phyloP scores from a whole-genome alignment of 2,113 vertebrate species.

The Polyodon spathula region DNA sequence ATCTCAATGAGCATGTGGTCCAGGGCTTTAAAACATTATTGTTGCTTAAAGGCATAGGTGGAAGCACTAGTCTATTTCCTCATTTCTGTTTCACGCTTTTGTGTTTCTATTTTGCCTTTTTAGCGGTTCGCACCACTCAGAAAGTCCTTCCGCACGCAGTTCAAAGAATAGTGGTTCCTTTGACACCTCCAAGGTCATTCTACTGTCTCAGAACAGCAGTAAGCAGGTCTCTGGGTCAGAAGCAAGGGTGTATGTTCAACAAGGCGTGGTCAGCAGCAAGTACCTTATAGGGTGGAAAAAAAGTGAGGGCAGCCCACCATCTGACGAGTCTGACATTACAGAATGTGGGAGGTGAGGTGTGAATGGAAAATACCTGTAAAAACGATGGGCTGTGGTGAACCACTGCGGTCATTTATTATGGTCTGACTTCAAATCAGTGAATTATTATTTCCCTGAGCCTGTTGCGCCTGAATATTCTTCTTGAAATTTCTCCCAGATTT shows the following conservation, averaged over 20 bases:
- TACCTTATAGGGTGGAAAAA: conserved; percentile 73
- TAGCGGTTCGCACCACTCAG: conserved; percentile 85
- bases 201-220: conserved; percentile 64
- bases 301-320: conserved; percentile 61
- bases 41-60: too few relatives aligned
- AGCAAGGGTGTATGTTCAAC: conserved; percentile 66
- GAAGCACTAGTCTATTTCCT: too few relatives aligned
- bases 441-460: too few relatives aligned
- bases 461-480: too few relatives aligned
- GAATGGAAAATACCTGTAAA: not conserved
- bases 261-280: conserved; percentile 57
- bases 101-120: conserved; percentile 32
- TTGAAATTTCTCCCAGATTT: too few relatives aligned
- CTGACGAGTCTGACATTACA: conserved; percentile 71
- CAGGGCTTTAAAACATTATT: too few relatives aligned
- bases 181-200: conserved; percentile 84
- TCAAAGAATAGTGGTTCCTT: conserved; percentile 71
- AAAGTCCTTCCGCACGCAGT: conserved; percentile 75
- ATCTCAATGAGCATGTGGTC: too few relatives aligned
- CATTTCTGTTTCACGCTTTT: too few relatives aligned
- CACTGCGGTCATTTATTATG: too few relatives aligned
- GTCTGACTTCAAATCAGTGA: too few relatives aligned
- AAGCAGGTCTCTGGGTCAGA: conserved; percentile 56
- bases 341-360: conserved; percentile 70
- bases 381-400: too few relatives aligned